A percentile compares a stretch with the other conserved stretches of the same genome.
phyloP scores from a whole-genome alignment of 2,113 vertebrate species.

The sheep (Ovis aries) region ARS-UI_Ramb_v3.0 NC_056072.1:57740001-57740500 shows the following conservation, averaged over 20 bases:
- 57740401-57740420: no score
- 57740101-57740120: background rate
- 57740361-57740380: no score
- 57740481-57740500: no score
- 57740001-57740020: background rate
- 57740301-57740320: no score
- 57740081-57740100: background rate
- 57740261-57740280: no score
- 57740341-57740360: no score
- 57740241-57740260: background rate
- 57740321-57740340: no score
- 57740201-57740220: background rate
- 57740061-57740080: background rate
- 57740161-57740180: fast-evolving
- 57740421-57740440: no score
- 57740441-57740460: no score
- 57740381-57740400: no score
- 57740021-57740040: background rate
- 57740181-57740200: background rate
- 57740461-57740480: no score
- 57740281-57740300: no score
- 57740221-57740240: fast-evolving
- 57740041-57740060: fast-evolving
- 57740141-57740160: fast-evolving
- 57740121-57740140: background rate